Evolutionary conservation across 2,113 vertebrate species (phyloP).

Genomic region (Atrichornis clamosus): DNA sequence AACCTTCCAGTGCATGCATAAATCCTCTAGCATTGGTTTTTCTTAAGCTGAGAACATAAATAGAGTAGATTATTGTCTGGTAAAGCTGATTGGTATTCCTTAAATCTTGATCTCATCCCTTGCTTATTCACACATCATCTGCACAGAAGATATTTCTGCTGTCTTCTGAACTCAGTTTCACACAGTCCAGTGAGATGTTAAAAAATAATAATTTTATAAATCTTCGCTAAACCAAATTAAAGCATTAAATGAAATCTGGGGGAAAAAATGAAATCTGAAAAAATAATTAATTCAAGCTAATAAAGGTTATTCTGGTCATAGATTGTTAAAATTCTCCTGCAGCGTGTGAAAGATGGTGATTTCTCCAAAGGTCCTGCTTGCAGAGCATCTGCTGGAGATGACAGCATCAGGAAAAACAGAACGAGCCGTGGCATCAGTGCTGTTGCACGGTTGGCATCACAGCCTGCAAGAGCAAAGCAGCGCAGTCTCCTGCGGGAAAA

Average conservation of each 20-base stretch:
- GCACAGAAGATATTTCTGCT: constrained; percentile 46
- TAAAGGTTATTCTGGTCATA: not conserved
- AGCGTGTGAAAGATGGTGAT: not conserved
- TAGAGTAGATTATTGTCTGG: constrained; percentile 21
- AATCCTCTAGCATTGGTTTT: not conserved
- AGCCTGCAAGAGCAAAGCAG: not conserved
- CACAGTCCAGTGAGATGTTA: constrained; percentile 22
- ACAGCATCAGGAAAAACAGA: not conserved
- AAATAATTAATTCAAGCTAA: not conserved
- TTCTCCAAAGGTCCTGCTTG: not conserved
- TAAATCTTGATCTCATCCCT: constrained; percentile 36
- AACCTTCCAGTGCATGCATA: not conserved
- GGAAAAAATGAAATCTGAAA: not conserved
- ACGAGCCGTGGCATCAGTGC: not conserved
- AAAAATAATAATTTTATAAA: constrained; percentile 11
- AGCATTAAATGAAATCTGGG: not conserved
- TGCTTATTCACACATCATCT: constrained; percentile 57
- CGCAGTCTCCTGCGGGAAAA: not conserved
- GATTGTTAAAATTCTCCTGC: not conserved
- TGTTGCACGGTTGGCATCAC: fast-evolving
- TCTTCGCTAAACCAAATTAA: not conserved
- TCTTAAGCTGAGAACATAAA: constrained; percentile 4
- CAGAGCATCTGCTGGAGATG: not conserved
- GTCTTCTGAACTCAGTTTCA: constrained; percentile 52
- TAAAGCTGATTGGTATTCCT: constrained; percentile 51